Evolutionary conservation across 2,797 vertebrate species (phyloP), one percentile per base, ranked within the genome.

Genomic region (Silurus lanzhouensis): DNA sequence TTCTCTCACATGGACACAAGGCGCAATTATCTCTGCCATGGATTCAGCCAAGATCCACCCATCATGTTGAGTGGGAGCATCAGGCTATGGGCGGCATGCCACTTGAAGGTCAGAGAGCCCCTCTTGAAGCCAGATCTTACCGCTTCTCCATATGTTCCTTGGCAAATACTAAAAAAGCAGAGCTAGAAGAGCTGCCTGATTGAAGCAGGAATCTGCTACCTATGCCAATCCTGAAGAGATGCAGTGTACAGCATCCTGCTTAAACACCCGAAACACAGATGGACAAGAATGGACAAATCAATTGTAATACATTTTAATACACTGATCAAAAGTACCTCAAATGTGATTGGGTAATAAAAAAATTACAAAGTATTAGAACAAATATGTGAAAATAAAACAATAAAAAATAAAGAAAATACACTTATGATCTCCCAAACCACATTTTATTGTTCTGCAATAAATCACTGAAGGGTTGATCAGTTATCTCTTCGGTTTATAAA

Each of bases 121-220:
- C 92, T 95, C 93, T 95, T 94, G 92, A 92, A 93, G 94, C 93
- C 93, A 93, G 94, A 95, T 93, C 93, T 93, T 92, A 93, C 91
- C 81, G 91, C 91, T 94, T 89, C 91, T 92, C 91, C 92, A 92
- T 92, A 91, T 93, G 92, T 93, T 95, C 92, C 90, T 93, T 91
- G 92, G 91, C 81, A 85, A 77, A 83, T 90, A 58, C 70, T 90
- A 90, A 90, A 88, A 86, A 90, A 91, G 86, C 90, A 92, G 92
- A 90, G 91, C 88, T 89, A 84, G 88, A 92, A 94, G 89, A 92
- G 90, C 90, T 90, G 87, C 89, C 91, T 93, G 90, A 93, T 93
- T 93, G 90, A 90, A 87, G 83, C 90, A 93, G 93, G 92, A 92
- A 91, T 60, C 70, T 31, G 27, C 88, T 87, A 88, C 89, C 83